Base-by-base conservation (phyloP, 2,888 invertebrate species). In the Cryptus viduatorius region DNA sequence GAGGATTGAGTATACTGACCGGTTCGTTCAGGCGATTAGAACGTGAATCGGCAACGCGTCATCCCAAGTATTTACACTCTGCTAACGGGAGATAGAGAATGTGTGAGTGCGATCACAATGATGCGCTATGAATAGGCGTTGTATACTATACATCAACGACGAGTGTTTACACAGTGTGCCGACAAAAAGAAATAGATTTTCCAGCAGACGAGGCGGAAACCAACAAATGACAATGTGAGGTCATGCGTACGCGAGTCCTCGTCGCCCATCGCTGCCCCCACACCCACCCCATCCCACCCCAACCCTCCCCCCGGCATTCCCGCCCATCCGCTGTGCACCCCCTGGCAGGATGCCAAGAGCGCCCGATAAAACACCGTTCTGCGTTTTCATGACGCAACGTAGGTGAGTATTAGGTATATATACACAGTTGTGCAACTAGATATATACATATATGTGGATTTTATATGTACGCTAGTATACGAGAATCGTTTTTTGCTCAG, bases 151-250 rank as follows among this genome's bases (percentile, higher is more conserved):
- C 44, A 73, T 65, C 64, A 64, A 44, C 72, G 73, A 75, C 65
- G 64, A 76, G 81, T 83, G 86, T 86, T 86, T 85, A 81, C 85
- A 85, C 78, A 82, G 73, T 80, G 80, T 81, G 79, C 82, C 82
- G 78, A 84, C 80, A 73, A 88, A 89, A 91, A 91, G 91, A 92
- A 92, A 92, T 91, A 91, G 91, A 92, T 92, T 92, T 92, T 91
- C 91, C 89, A 86, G 88, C 91, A 91, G 90, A 92, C 91, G 91
- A 91, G 90, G 91, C 90, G 91, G 90, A 92, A 92, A 90, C 88
- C 89, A 90, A 91, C 90, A 90, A 91, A 92, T 90, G 90, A 89
- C 89, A 86, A 89, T 87, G 90, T 88, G 89, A 90, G 88, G 88
- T 89, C 89, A 89, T 89, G 89, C 89, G 90, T 90, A 86, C 78